Base-by-base conservation (phyloP, 2,113 vertebrate genomes). In the Chionomys nivalis region DNA sequence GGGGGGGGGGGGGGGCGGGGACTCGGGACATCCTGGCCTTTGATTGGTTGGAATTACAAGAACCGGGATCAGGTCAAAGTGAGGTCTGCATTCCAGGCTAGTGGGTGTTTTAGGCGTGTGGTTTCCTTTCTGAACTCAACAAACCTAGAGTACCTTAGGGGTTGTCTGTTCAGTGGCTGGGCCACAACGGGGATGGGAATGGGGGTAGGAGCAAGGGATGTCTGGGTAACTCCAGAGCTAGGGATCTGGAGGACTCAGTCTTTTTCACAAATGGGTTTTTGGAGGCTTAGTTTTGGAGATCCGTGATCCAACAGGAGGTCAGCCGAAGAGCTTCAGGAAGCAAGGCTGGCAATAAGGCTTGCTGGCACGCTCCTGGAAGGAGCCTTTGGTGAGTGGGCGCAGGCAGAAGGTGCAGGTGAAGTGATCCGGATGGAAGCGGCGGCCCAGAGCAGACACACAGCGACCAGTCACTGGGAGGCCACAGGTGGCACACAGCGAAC, bases 291-390 rank as follows among this genome's bases (percentile, higher is more conserved):
- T 11, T 75, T 65, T 47, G n/a, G 2, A 14, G 16, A 17, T 10
- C 19, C 70, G 5, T 12, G 16, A 75, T 23, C 66, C n/a, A 5
- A 6, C 3, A 39, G n/a, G n/a, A 0, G 21, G 4, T 97, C 98
- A 98, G 49, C 98, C 98, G 13, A 98, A 99, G 95, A 99, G 99
- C 96, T 99, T 99, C 96, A 99, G 98, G 96, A 99, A 99, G 98
- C 99, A 99, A 19, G 99, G 99, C 93, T 99, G 99, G 98, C 99
- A 99, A 98, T 99, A 99, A 4, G 99, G 99, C 82, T 99, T 99
- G 98, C 98, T 96, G 33, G 99, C 99, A 83, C 99, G 99, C 98
- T 99, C 99, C 97, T 99, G 99, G 98, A 99, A 99, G 97, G 99
- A 99, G 94, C 99, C 99, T 96, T 99, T 99, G 98, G 99, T 99